Percentiles rank a stretch among this genome's conserved stretches.
phyloP scores from a whole-genome alignment of 2,113 vertebrate species.

The Nesogale talazaci region DNA sequence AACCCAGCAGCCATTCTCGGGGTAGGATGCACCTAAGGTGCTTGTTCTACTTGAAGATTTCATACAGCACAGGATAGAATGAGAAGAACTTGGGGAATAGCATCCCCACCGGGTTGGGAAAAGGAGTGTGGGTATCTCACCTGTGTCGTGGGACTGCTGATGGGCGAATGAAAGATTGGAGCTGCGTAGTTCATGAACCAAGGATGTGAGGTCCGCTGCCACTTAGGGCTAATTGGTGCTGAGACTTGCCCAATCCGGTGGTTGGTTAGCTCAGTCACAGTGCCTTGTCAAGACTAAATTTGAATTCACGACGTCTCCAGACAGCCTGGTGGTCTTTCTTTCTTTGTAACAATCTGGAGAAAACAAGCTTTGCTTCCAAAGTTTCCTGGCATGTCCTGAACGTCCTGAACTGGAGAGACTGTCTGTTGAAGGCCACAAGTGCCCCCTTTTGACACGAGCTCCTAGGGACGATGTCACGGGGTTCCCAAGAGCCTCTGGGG shows the following conservation, averaged over 20 bases:
- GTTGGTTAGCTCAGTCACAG: not conserved
- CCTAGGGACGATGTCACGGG: not conserved
- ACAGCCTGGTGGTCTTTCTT: not conserved
- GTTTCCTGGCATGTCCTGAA: not conserved
- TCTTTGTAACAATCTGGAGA: conserved; percentile 1
- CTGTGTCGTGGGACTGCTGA: not conserved
- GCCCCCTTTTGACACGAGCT: not conserved
- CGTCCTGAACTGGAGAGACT: not conserved
- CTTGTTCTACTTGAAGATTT: not conserved
- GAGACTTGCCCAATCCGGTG: not conserved
- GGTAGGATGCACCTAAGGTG: not conserved
- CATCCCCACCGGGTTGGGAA: not conserved
- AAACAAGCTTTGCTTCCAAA: not conserved
- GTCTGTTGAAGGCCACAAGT: not conserved
- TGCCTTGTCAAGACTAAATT: conserved; percentile 3
- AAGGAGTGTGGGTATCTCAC: not conserved
- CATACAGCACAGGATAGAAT: not conserved
- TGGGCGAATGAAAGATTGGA: not conserved
- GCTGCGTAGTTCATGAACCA: not conserved
- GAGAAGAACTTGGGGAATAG: not conserved
- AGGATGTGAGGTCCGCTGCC: not conserved
- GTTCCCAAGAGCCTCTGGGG: not conserved
- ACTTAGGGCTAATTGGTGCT: not conserved
- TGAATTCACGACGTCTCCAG: not conserved
- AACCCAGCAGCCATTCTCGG: conserved; percentile 17